Evolutionary conservation across 2,113 vertebrate genomes (phyloP), one percentile per base, ranked within the genome.

Genomic region (Aptenodytes forsteri): DNA sequence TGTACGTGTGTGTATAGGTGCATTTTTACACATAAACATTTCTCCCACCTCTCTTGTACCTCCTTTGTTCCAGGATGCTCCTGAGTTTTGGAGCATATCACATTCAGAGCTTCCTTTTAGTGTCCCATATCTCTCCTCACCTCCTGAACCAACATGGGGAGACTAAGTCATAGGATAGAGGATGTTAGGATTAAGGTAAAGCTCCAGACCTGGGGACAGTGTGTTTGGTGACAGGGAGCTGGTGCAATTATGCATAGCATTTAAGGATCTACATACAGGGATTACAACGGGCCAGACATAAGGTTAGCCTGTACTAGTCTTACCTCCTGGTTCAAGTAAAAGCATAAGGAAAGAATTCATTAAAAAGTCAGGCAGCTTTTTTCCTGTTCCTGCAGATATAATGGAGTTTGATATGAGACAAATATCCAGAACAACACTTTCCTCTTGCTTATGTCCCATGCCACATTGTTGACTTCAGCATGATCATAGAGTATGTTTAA

Each of bases 71-170:
- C 54, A 36, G 26, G 15, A 22, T 71, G 13, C 8, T 83, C 50
- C 6, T 6, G 2, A 30, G 10, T 76, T 75, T 87, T 70, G 17
- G 15, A 65, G 2, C 3, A 11, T 12, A 29, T 22, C 18, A 27
- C 5, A 11, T 49, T 65, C 30, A 78, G 27, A 32, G 5, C 6
- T 78, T 87, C 14, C 6, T 71, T 83, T 69, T 15, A 73, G 9
- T 36, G 14, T 42, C 23, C 7, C 4, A 0, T 17, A 10, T 14
- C 11, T 49, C 18, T 70, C 17, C 6, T 38, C 2, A 3, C 11
- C 25, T 86, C 9, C 27, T 58, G n/a, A 70, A 69, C 8, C 17
- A 42, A 36, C 4, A 5, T 16, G 27, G 7, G 21, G 44, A 55
- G 5, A 19, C 4, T 62, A 54, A 83, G 29, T 1, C 4, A 19